Conservation (phyloP, 2,888 invertebrate species). For the Cistogaster globosa region DNA sequence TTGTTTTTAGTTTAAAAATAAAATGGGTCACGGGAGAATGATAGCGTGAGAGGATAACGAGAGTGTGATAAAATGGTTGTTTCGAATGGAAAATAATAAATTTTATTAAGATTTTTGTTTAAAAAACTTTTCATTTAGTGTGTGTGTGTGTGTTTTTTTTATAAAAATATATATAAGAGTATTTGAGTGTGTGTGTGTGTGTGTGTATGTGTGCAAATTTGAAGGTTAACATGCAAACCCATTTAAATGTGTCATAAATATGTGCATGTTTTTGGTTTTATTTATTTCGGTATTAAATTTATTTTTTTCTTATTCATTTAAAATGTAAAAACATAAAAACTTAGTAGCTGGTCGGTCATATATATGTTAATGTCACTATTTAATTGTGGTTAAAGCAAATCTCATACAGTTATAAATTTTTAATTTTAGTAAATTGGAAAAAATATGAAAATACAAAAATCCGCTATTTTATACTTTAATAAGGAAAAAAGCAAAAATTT, state of each 20-base stretch:
- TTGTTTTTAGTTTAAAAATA: too few relatives aligned
- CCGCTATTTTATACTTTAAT: background rate
- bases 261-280: slow-evolving; percentile 1
- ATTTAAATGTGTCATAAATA: slow-evolving; percentile 57
- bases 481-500: background rate
- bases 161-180: background rate
- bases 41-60: too few relatives aligned
- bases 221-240: slow-evolving; percentile 60
- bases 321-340: too few relatives aligned
- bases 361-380: background rate
- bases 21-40: too few relatives aligned
- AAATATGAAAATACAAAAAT: too few relatives aligned
- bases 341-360: background rate
- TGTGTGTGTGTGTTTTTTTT: too few relatives aligned
- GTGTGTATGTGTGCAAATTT: slow-evolving; percentile 3
- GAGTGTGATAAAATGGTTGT: too few relatives aligned
- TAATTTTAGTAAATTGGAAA: background rate
- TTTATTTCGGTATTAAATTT: background rate
- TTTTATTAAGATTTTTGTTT: too few relatives aligned
- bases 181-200: background rate
- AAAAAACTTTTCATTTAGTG: too few relatives aligned
- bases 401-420: background rate
- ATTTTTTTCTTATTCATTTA: background rate
- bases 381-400: slow-evolving; percentile 12
- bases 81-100: too few relatives aligned